Percentiles rank a stretch among this genome's conserved stretches.
These are phyloP conservation scores for Eulacestoma nigropectus DNA, from an alignment of 2,113 vertebrate species.

Conservation along the genomic window DNA sequence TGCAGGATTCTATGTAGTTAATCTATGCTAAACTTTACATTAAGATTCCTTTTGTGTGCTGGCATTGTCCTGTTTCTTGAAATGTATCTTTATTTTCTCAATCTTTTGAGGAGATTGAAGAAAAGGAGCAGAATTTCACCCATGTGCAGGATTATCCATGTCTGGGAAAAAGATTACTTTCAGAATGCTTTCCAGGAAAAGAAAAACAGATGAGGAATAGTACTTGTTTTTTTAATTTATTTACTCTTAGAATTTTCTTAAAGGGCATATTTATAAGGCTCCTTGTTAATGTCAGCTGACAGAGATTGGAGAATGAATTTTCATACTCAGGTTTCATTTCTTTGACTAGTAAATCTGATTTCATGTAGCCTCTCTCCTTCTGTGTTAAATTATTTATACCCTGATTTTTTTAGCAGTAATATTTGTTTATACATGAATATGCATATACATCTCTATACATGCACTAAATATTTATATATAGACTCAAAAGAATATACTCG, in stretches of 20 bases:
- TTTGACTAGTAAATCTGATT: slow-evolving; percentile 1
- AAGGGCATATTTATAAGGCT: slow-evolving; percentile 7
- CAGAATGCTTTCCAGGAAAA: slow-evolving; percentile 44
- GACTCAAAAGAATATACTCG: neutral
- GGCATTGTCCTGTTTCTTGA: neutral
- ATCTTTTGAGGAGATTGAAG: neutral
- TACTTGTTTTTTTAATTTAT: slow-evolving; percentile 30
- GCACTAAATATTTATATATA: neutral
- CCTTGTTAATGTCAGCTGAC: slow-evolving; percentile 18
- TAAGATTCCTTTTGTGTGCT: neutral
- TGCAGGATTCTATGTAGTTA: neutral
- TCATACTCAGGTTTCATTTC: neutral
- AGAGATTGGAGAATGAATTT: slow-evolving; percentile 26
- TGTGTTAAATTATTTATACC: neutral
- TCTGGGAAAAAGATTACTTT: slow-evolving; percentile 62
- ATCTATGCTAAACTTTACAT: neutral
- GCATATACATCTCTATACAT: neutral
- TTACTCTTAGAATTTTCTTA: slow-evolving; percentile 26
- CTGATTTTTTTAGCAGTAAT: neutral
- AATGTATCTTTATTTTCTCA: slow-evolving; percentile 39
- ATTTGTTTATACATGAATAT: neutral
- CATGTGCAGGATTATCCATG: slow-evolving; percentile 41
- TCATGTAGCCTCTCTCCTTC: neutral
- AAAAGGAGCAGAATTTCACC: slow-evolving; percentile 43
- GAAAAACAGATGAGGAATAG: slow-evolving; percentile 51